A percentile compares a stretch with the other conserved stretches of the same genome.
Conservation (phyloP, 1,140 invertebrate species). For the Polypedilum vanderplanki region DNA sequence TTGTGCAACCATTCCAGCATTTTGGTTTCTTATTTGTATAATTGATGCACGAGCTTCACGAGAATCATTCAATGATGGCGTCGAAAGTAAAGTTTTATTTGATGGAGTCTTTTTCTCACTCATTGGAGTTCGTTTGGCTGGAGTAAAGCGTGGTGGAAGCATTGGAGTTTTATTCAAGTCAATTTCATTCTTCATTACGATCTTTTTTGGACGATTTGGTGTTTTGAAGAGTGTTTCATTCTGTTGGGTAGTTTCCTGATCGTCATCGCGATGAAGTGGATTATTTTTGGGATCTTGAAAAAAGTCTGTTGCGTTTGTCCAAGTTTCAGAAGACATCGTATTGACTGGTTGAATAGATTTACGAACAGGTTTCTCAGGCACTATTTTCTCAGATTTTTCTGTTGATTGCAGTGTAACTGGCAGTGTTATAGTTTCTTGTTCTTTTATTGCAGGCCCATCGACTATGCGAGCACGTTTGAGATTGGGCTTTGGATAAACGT, state of each 20-base stretch:
- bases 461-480: constrained; percentile 37
- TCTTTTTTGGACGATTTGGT: neutral
- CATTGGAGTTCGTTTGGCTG: constrained; percentile 30
- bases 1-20: constrained; percentile 60
- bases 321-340: constrained; percentile 30
- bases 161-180: constrained; percentile 24
- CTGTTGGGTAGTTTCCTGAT: neutral
- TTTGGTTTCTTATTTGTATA: constrained; percentile 54
- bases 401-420: constrained; percentile 35
- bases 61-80: constrained; percentile 34
- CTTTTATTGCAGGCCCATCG: constrained; percentile 31
- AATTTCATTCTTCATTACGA: neutral
- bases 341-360: neutral
- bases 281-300: constrained; percentile 21
- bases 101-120: constrained; percentile 33
- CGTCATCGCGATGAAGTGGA: neutral
- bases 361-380: neutral
- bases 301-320: constrained; percentile 31
- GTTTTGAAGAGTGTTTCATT: constrained; percentile 21
- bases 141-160: constrained; percentile 25
- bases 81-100: constrained; percentile 30
- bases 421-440: constrained; percentile 35
- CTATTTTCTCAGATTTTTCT: neutral
- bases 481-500: constrained; percentile 30
- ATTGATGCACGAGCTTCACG: constrained; percentile 53